Percentiles rank a stretch among this genome's conserved stretches.
Conservation (phyloP, 2,888 invertebrate species). For the Malthinus flaveolus region DNA sequence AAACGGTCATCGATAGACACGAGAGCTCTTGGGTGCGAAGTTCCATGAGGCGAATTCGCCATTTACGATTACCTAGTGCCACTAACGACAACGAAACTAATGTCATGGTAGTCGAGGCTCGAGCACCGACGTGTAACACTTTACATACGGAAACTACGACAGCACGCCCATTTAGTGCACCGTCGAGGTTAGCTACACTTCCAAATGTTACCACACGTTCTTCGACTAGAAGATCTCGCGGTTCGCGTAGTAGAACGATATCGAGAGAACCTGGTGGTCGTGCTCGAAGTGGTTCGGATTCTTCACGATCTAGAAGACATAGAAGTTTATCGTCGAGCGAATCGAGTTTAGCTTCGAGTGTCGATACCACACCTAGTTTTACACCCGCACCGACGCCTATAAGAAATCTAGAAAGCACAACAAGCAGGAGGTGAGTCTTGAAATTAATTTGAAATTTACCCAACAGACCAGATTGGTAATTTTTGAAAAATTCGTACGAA, state of each 20-base stretch:
- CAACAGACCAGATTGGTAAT: too few relatives aligned
- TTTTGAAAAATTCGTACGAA: too few relatives aligned
- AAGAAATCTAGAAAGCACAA: slow-evolving; percentile 34
- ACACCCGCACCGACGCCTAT: slow-evolving; percentile 41
- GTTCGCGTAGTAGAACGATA: slow-evolving; percentile 37
- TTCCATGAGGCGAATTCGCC: slow-evolving; percentile 61
- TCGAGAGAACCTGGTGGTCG: slow-evolving; percentile 43
- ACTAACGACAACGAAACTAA: slow-evolving; percentile 12
- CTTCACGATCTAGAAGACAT: slow-evolving; percentile 47
- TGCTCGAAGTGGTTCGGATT: slow-evolving; percentile 49
- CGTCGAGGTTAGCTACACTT: slow-evolving; percentile 40
- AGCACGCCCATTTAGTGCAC: slow-evolving; percentile 50
- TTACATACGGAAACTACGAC: slow-evolving; percentile 10
- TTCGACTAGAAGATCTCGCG: slow-evolving; percentile 37
- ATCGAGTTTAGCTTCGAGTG: slow-evolving; percentile 51
- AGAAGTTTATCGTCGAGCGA: slow-evolving; percentile 52
- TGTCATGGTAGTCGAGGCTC: slow-evolving; percentile 8
- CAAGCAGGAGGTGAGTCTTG: slow-evolving; percentile 18
- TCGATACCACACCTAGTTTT: slow-evolving; percentile 48
- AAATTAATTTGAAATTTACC: not conserved
- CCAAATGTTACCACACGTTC: slow-evolving; percentile 31
- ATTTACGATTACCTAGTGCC: slow-evolving; percentile 55
- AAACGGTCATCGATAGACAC: slow-evolving; percentile 24
- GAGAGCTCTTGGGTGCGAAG: slow-evolving; percentile 58
- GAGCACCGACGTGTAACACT: slow-evolving; percentile 10